Percentiles rank a stretch among this genome's conserved stretches.
phyloP scores from a whole-genome alignment of 2,113 vertebrate genomes.

The Elachura formosa region DNA sequence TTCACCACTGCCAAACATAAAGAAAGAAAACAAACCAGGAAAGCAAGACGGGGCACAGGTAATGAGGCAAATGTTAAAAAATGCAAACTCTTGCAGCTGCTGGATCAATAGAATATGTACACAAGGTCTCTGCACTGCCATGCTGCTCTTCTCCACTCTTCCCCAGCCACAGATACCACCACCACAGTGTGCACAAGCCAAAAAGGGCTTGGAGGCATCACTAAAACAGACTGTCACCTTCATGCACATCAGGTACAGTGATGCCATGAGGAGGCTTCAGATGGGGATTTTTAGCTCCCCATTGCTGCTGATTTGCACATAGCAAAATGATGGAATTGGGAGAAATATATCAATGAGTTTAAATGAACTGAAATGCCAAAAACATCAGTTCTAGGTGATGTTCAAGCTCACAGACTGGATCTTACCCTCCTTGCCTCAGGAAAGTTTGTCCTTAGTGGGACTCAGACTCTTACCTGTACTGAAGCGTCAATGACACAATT shows the following conservation, averaged over 20 bases:
- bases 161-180: background rate
- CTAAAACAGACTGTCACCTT: background rate
- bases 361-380: background rate
- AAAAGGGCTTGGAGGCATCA: background rate
- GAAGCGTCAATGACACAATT: background rate
- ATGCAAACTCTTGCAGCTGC: background rate
- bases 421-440: background rate
- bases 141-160: background rate
- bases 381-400: background rate
- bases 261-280: background rate
- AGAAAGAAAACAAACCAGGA: background rate
- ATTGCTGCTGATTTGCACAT: background rate
- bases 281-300: background rate
- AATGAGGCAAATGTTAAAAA: background rate
- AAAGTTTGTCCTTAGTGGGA: background rate
- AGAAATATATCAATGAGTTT: background rate
- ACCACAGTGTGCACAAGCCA: rapidly evolving
- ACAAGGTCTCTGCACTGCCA: background rate
- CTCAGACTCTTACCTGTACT: background rate
- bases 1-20: background rate
- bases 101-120: background rate
- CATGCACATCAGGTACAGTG: rapidly evolving
- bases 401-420: background rate
- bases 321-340: background rate
- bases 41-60: rapidly evolving